A percentile compares a stretch with the other conserved stretches of the same genome.
phyloP scores from a whole-genome alignment of 2,888 invertebrate species.

The Timandra comae region DNA sequence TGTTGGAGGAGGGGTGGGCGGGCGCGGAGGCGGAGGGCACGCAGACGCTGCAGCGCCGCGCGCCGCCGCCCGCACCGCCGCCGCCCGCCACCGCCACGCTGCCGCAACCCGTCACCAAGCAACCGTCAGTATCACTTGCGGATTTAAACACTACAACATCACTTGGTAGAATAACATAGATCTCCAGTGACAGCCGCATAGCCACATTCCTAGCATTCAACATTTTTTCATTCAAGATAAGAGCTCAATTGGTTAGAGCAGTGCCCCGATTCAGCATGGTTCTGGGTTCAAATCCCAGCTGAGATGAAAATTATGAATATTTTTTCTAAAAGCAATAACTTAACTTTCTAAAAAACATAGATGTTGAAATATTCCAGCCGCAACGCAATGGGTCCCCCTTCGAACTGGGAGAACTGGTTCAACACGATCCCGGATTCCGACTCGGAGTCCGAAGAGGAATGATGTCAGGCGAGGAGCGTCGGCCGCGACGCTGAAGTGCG shows the following conservation, averaged over 20 bases:
- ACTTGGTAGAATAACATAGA: no score
- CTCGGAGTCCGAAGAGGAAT: conserved; percentile 65
- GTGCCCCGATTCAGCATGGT: no score
- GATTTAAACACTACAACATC: no score
- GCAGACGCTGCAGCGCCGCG: conserved; percentile 64
- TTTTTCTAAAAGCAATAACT: no score
- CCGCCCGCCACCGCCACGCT: conserved; percentile 53
- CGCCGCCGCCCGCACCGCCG: conserved; percentile 48
- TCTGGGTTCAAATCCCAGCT: no score
- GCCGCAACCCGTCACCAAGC: conserved; percentile 64
- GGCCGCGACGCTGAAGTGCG: neutral
- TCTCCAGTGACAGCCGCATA: no score
- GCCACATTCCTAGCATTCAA: no score
- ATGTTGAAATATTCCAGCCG: no score
- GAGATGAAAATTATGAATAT: no score
- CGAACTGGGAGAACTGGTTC: conserved; percentile 78
- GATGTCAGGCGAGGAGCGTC: conserved; percentile 3
- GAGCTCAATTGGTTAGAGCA: no score
- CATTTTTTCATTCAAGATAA: no score
- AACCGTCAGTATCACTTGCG: conserved; percentile 10
- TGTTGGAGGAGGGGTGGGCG: conserved; percentile 41
- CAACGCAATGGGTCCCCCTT: conserved; percentile 63
- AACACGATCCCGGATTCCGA: conserved; percentile 79
- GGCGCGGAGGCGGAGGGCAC: conserved; percentile 42
- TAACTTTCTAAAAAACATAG: no score